Evolutionary conservation across 2,888 invertebrate genomes (phyloP), one percentile per base, ranked within the genome.

Genomic region (Drosophila sordidula): DNA sequence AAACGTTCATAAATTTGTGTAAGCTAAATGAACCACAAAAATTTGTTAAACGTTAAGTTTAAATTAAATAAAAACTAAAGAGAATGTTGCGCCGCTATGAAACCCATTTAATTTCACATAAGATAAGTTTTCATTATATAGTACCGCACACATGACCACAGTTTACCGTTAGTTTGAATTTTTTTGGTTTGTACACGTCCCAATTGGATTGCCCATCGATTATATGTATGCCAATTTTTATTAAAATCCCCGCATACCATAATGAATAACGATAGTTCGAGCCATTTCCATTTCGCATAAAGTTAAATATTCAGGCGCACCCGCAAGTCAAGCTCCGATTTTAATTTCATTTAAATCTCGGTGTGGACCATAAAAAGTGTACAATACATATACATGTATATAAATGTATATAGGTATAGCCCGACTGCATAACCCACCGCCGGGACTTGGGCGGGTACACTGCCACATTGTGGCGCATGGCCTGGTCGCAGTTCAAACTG

Each of bases 271-370:
- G 50, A 70, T 75, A 75, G 72, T 68, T 63, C 58, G 29, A 42
- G 14, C 45, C 63, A 62, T 59, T 54, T 63, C 41, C 69, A 66
- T 69, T 85, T 63, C 65, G 65, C 80, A 75, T 78, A 69, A 78
- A 82, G 73, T 86, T 86, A 75, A 86, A 83, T 64, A 78, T 78
- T 67, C 85, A 68, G 74, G 49, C 61, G 64, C 69, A 56, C 66
- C 79, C 85, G 64, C 79, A 83, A 86, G 78, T 80, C 83, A 59
- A 62, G 83, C 86, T 66, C 25, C 49, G 65, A 65, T 79, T 73
- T 86, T 77, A 84, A 83, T 83, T 80, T 80, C 75, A 77, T 84
- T 84, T 84, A 83, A 83, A 87, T 81, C 81, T 74, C 70, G 56
- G 71, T 56, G 52, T 47, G 49, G 42, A 25, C 63, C 70, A 79